Evolutionary conservation across 2,113 vertebrate genomes (phyloP).

Genomic region (Lampris incognitus): DNA sequence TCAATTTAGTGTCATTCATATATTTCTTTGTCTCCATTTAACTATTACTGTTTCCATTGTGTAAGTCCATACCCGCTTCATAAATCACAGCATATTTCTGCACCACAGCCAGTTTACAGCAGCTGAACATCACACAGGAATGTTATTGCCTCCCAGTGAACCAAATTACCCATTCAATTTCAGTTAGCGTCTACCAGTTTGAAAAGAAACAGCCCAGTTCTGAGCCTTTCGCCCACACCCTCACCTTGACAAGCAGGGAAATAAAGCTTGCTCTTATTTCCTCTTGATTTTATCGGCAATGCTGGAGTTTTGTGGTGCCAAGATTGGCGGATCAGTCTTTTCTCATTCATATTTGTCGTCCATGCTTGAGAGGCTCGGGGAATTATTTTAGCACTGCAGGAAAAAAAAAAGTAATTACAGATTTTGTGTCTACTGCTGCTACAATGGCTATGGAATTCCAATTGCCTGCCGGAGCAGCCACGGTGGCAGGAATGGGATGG

Average conservation of each 20-base stretch:
- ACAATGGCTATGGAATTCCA: slow-evolving; percentile 2
- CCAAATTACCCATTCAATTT: too few relatives aligned
- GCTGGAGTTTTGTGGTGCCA: not conserved
- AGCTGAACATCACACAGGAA: too few relatives aligned
- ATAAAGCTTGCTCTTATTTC: not conserved
- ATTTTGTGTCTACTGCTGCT: slow-evolving; percentile 3
- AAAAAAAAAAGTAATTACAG: slow-evolving; percentile 24
- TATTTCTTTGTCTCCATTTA: too few relatives aligned
- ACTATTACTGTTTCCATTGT: too few relatives aligned
- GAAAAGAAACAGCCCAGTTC: too few relatives aligned
- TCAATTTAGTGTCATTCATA: too few relatives aligned
- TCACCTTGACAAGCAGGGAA: not conserved
- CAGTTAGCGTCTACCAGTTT: too few relatives aligned
- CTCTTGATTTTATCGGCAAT: not conserved
- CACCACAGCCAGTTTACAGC: too few relatives aligned
- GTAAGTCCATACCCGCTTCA: too few relatives aligned
- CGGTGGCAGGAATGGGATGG: slow-evolving; percentile 1
- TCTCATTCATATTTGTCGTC: slow-evolving; percentile 33
- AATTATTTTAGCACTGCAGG: slow-evolving; percentile 15
- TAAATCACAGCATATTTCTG: too few relatives aligned
- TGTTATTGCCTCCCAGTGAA: too few relatives aligned
- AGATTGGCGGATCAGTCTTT: not conserved
- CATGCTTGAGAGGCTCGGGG: slow-evolving; percentile 21
- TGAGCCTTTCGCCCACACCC: too few relatives aligned
- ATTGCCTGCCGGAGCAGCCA: not conserved